Base-by-base conservation (phyloP, 2,797 vertebrate species). In the Coccyzus lansbergi region DNA sequence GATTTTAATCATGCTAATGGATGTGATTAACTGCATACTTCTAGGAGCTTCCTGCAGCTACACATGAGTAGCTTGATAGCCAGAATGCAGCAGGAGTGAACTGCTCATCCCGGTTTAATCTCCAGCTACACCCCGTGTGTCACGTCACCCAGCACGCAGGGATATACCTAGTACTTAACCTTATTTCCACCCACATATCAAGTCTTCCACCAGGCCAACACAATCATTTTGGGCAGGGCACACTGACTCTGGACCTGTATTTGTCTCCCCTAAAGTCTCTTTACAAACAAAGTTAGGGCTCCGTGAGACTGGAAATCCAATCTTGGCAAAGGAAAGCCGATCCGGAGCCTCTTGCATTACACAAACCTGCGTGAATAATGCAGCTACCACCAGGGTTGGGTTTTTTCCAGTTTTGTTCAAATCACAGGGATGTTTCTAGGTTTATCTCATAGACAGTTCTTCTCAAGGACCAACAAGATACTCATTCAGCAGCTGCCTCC, bases 1-100 rank as follows among this genome's bases (percentile, higher is more conserved):
- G 95, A 91, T 80, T 74, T 44, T 71, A 93, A 88, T 96, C 92
- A 90, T 62, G 96, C 94, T 95, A 95, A 96, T 95, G 92, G 87
- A 40, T 51, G 91, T 93, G 92, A 96, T 96, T 95, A 96, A 94
- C 40, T 92, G 71, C 96, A 92, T 91, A 87, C 94, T 93, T 34
- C 84, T 33, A 24, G 89, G 33, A 91, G 78, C 49, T 79, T 94
- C 85, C 92, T 84, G 82, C 51, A 79, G 88, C 93, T 59, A 65
- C 88, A 38, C 2, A 17, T 0, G 62, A 79, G 91, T 5, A 46
- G 91, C 90, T 51, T 34, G 91, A 70, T 49, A 59, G 92, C 36
- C 78, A 74, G 80, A 68, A 68, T 6, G 20, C 28, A 77, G 85
- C 79, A 25, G 1, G 63, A 78, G 49, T 3, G 36, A 44, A 11